Conservation (phyloP, 2,797 vertebrate species). For the Notolabrus celidotus region DNA sequence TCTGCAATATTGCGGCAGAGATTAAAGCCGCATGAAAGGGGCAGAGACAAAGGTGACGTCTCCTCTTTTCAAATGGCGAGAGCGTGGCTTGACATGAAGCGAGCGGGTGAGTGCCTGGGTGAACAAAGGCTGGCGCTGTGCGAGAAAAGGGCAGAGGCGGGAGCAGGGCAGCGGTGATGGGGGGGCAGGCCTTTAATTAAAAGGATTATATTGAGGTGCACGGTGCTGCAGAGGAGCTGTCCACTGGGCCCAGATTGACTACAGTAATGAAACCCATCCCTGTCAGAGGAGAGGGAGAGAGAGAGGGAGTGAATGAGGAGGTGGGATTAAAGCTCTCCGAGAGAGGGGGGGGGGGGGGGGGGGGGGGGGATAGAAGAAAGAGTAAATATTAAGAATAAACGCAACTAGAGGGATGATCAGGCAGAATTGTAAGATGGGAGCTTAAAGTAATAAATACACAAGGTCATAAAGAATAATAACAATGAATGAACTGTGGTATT, state of each 20-base stretch:
- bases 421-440: conserved; percentile 40
- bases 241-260: conserved; percentile 85
- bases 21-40: conserved; percentile 86
- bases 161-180: conserved; percentile 71
- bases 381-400: conserved; percentile 66
- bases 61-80: conserved; percentile 87
- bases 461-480: conserved; percentile 82
- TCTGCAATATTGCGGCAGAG: conserved; percentile 83
- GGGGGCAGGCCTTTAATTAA: conserved; percentile 88
- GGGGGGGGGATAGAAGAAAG: conserved; percentile 53
- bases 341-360: background rate
- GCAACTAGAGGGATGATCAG: conserved; percentile 56
- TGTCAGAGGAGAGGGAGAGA: conserved; percentile 61
- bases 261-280: conserved; percentile 88
- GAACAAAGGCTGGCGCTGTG: conserved; percentile 83
- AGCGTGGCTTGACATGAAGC: conserved; percentile 84
- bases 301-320: conserved; percentile 50
- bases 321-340: conserved; percentile 24
- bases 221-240: conserved; percentile 83
- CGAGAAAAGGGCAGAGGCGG: conserved; percentile 80
- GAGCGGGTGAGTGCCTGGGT: conserved; percentile 83
- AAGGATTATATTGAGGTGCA: conserved; percentile 89
- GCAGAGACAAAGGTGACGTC: conserved; percentile 87
- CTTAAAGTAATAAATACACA: conserved; percentile 72
- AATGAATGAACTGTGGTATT: conserved; percentile 75